Evolutionary conservation across 1,140 invertebrate species (phyloP).

Genomic region (Trissolcus basalis): DNA sequence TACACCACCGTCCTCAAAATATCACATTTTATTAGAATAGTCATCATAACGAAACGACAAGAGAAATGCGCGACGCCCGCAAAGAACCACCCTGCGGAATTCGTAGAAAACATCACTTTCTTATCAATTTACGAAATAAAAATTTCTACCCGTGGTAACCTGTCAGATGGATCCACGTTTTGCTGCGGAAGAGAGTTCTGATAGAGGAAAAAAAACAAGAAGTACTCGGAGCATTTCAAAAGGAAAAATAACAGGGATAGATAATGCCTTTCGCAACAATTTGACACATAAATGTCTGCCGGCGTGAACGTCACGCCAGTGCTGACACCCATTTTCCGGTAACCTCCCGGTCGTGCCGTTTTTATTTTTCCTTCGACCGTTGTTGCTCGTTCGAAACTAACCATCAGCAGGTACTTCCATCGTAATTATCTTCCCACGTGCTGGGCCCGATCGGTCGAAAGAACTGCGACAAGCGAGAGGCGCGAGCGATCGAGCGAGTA

Average conservation of each 20-base stretch:
- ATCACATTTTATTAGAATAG: not conserved
- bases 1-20: not conserved
- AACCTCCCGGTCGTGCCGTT: too few species aligned
- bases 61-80: too few species aligned
- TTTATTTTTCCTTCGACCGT: too few species aligned
- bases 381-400: too few species aligned
- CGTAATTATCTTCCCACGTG: slow-evolving; percentile 57
- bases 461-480: slow-evolving; percentile 34
- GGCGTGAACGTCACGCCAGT: slow-evolving; percentile 33
- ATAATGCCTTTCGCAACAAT: slow-evolving; percentile 36
- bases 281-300: slow-evolving; percentile 42
- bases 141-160: too few species aligned
- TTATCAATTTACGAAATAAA: slow-evolving; percentile 14
- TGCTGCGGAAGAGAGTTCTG: too few species aligned
- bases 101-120: slow-evolving; percentile 14
- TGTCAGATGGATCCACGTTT: too few species aligned
- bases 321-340: slow-evolving; percentile 38
- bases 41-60: too few species aligned
- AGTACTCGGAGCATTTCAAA: too few species aligned
- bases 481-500: slow-evolving; percentile 50
- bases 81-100: too few species aligned
- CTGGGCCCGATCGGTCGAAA: slow-evolving; percentile 27
- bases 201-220: too few species aligned
- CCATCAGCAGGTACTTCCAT: slow-evolving; percentile 5
- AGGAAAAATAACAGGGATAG: slow-evolving; percentile 1